phyloP scores from a whole-genome alignment of 2,113 vertebrate species.

The Amphilophus citrinellus region DNA sequence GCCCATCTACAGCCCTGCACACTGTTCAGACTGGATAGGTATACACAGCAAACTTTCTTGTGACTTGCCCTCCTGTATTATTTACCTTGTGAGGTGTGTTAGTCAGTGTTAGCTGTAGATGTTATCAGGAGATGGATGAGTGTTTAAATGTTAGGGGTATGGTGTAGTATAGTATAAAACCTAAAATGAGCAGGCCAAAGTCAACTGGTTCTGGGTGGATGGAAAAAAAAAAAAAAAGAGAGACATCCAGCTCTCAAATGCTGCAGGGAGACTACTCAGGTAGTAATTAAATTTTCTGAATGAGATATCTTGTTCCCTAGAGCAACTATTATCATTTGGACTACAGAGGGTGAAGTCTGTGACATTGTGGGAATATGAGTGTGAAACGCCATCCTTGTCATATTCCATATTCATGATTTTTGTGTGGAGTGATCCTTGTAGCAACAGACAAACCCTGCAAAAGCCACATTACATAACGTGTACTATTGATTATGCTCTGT shows the following conservation, averaged over 20 bases:
- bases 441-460: background rate
- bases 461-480: background rate
- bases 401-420: background rate
- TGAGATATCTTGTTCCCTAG: background rate
- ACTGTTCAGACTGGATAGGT: background rate
- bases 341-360: background rate
- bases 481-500: background rate
- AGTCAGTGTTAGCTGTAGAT: too few relatives aligned
- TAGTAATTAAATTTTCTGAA: background rate
- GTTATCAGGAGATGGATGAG: too few relatives aligned
- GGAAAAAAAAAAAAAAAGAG: background rate
- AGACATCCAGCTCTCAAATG: background rate
- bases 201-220: background rate
- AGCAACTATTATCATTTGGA: background rate
- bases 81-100: too few relatives aligned
- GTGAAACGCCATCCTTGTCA: background rate
- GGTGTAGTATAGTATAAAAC: background rate
- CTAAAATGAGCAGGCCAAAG: background rate
- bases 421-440: background rate
- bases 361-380: background rate
- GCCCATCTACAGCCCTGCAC: background rate
- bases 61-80: background rate
- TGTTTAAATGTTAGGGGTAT: background rate
- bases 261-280: rapidly evolving
- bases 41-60: background rate